phyloP scores from a whole-genome alignment of 2,888 invertebrate species.

The Melipona bicolor region DNA sequence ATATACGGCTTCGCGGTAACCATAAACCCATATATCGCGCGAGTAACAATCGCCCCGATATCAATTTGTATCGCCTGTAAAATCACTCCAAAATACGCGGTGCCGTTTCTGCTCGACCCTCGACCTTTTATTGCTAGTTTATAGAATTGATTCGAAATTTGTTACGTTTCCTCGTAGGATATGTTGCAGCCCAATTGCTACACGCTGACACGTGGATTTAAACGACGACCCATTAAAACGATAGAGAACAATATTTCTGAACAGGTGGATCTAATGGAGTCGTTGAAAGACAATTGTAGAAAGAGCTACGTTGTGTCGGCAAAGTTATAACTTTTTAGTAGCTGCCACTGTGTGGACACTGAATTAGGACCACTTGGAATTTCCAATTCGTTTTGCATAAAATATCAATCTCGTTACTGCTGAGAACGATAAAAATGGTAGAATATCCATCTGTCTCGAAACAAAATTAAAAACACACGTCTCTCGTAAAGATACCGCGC shows the following conservation, averaged over 20 bases:
- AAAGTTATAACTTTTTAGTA: background rate
- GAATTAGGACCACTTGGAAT: too few species aligned
- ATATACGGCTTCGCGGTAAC: conserved; percentile 47
- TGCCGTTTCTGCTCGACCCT: background rate
- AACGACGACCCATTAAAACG: background rate
- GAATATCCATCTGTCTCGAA: too few species aligned
- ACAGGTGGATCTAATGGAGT: background rate
- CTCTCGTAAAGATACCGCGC: too few species aligned
- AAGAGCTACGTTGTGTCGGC: background rate
- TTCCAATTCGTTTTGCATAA: too few species aligned
- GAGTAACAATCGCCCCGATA: conserved; percentile 32
- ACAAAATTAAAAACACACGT: too few species aligned
- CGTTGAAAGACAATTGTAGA: background rate
- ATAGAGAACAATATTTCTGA: too few species aligned
- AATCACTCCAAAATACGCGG: background rate
- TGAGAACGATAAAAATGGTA: too few species aligned
- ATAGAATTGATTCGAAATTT: background rate
- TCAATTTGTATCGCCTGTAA: conserved; percentile 35
- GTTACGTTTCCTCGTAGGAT: too few species aligned
- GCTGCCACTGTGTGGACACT: background rate
- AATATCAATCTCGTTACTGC: too few species aligned
- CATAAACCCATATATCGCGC: conserved; percentile 44
- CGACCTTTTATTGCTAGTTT: background rate
- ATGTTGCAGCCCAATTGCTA: background rate
- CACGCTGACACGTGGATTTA: background rate